Evolutionary conservation across 2,113 vertebrate species (phyloP).

Genomic region (Emberiza fucata): DNA sequence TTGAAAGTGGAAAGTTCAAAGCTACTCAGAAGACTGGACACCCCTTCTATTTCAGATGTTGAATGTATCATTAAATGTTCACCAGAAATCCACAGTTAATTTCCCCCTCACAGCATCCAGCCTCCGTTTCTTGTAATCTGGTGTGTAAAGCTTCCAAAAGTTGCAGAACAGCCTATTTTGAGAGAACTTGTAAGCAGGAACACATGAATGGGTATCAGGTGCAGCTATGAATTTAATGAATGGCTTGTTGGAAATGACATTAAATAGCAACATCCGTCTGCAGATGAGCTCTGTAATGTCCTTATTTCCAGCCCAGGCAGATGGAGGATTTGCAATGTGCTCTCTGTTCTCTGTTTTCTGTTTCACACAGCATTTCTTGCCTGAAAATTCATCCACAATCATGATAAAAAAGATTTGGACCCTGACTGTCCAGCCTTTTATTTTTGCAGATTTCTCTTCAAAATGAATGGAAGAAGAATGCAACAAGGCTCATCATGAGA

Average conservation of each 20-base stretch:
- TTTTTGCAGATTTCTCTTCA: not conserved
- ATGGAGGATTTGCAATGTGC: slow-evolving; percentile 30
- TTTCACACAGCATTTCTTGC: not conserved
- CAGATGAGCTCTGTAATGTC: slow-evolving; percentile 55
- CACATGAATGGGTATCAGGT: slow-evolving; percentile 63
- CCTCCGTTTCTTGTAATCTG: not conserved
- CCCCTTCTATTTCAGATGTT: not conserved
- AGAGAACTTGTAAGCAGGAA: slow-evolving; percentile 40
- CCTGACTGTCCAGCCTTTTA: not conserved
- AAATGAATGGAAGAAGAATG: not conserved
- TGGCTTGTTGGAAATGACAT: slow-evolving; percentile 60
- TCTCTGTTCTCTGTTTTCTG: slow-evolving; percentile 26
- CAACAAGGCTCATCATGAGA: not conserved
- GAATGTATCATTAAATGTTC: not conserved
- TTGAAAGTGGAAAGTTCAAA: not conserved
- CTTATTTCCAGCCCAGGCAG: slow-evolving; percentile 57
- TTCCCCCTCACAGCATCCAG: not conserved
- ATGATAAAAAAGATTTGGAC: not conserved
- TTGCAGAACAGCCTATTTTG: slow-evolving; percentile 30
- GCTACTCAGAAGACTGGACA: not conserved
- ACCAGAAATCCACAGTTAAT: not conserved
- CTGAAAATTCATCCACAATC: not conserved
- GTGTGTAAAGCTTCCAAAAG: slow-evolving; percentile 1
- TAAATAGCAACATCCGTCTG: slow-evolving; percentile 61
- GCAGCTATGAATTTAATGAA: slow-evolving; percentile 67